A percentile compares a stretch with the other conserved stretches of the same genome.
Evolutionary conservation across 1,140 invertebrate genomes (phyloP).

Genomic region (Eufriesea mexicana): DNA sequence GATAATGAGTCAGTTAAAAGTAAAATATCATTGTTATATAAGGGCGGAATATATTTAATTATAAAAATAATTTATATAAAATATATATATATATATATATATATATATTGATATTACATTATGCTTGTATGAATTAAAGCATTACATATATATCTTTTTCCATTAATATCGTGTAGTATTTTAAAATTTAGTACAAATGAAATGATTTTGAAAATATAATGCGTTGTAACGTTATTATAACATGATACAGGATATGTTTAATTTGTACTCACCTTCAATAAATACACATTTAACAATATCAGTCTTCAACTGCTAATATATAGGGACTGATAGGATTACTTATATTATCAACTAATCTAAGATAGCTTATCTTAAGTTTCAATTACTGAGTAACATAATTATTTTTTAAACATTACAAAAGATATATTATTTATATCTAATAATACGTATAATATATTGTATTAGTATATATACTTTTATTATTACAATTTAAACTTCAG

Average conservation of each 20-base stretch:
- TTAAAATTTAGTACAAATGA: background rate
- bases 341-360: background rate
- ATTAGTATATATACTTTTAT: too few species aligned
- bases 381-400: too few species aligned
- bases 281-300: background rate
- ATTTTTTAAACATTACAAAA: too few species aligned
- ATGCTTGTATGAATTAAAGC: too few species aligned
- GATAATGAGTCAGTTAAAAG: slow-evolving; percentile 22
- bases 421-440: too few species aligned
- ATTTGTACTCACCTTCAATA: background rate
- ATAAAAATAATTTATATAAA: background rate
- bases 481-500: too few species aligned
- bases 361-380: background rate
- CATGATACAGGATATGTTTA: background rate
- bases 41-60: background rate
- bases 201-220: background rate
- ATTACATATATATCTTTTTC: too few species aligned
- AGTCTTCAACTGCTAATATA: too few species aligned
- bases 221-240: background rate
- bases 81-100: background rate
- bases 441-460: too few species aligned
- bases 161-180: background rate
- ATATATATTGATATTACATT: background rate
- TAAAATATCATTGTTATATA: background rate
- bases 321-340: background rate